A percentile compares a stretch with the other conserved stretches of the same genome.
These are phyloP conservation scores for Hippolais icterina DNA, from an alignment of 2,113 vertebrate genomes.

Conservation along the genomic window DNA sequence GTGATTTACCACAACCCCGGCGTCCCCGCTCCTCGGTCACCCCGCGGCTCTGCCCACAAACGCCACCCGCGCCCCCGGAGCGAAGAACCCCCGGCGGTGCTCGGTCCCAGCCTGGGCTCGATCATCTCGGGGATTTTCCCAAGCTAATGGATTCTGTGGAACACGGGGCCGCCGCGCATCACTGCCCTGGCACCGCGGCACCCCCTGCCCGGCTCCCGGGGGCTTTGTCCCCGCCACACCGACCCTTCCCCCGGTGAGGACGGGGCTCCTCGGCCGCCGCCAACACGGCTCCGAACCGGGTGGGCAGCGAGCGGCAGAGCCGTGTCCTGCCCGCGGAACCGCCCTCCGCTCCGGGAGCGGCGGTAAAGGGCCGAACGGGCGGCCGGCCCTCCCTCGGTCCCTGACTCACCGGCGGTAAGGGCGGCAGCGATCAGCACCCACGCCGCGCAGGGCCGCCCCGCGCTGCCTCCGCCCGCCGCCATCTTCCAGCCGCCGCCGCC, in stretches of 20 bases:
- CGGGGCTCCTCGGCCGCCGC: neutral
- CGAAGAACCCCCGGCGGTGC: fast-evolving
- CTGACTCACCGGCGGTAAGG: slow-evolving; percentile 2
- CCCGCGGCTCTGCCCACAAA: neutral
- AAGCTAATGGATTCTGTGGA: neutral
- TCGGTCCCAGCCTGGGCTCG: neutral
- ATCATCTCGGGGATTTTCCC: neutral
- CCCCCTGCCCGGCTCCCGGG: neutral
- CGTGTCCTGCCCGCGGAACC: neutral
- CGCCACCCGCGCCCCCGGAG: neutral
- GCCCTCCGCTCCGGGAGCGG: neutral
- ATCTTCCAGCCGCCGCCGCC: neutral
- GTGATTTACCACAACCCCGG: neutral
- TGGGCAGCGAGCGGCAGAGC: neutral
- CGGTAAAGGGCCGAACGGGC: neutral
- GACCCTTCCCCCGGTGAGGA: neutral
- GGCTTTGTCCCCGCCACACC: neutral
- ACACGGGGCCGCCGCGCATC: neutral
- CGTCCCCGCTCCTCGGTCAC: neutral
- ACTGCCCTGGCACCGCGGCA: fast-evolving
- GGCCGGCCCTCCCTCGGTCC: neutral
- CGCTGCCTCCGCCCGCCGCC: neutral
- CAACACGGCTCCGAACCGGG: neutral
- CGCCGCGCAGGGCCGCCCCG: neutral
- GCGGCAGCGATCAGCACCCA: slow-evolving; percentile 8